Evolutionary conservation across 2,113 vertebrate genomes (phyloP), one percentile per base, ranked within the genome.

Genomic region (Chaenogobius annularis): DNA sequence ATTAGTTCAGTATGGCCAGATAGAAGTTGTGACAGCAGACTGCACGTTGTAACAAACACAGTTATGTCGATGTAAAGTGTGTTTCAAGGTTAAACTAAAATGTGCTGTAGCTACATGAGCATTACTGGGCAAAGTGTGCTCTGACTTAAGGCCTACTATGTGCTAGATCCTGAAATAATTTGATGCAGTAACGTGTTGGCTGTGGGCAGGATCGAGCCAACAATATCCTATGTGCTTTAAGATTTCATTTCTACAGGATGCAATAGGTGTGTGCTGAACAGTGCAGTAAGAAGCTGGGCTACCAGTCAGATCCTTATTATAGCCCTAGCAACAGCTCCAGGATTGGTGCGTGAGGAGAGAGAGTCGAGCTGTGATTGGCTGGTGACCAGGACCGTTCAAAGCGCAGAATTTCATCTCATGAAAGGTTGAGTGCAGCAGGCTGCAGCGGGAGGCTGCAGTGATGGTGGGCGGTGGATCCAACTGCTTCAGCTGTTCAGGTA

Each of bases 291-390:
- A 73, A 90, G 83, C 75, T 26, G 9, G 58, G 83, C 80, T 79
- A 77, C 87, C 85, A 77, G 82, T 77, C 71, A 82, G 80, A 85
- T 85, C 81, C 88, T 90, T 90, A 81, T 92, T 88, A 87, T 85
- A 93, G 92, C 92, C 93, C 83, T 93, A 92, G 92, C 89, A 94
- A 94, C 93, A 93, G 82, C 70, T 54, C 31, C 5, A 2, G 55
- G 86, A 93, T 92, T 94, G 93, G 93, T 78, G 74, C 79, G 69
- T 82, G 79, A 10, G 35, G 50, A 72, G 75, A 75, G 73, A 19
- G 78, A 82, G 81, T 68, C 58, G 44, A 54, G 66, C 90, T 75
- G 83, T 65, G 19, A 93, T 94, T 94, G 93, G 93, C 77, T 91
- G 88, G 56, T 43, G 72, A 59, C 70, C 65, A 80, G 71, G 81